A percentile compares a stretch with the other conserved stretches of the same genome.
Evolutionary conservation across 1,140 invertebrate genomes (phyloP).

Genomic region (Parasteatoda tepidariorum): DNA sequence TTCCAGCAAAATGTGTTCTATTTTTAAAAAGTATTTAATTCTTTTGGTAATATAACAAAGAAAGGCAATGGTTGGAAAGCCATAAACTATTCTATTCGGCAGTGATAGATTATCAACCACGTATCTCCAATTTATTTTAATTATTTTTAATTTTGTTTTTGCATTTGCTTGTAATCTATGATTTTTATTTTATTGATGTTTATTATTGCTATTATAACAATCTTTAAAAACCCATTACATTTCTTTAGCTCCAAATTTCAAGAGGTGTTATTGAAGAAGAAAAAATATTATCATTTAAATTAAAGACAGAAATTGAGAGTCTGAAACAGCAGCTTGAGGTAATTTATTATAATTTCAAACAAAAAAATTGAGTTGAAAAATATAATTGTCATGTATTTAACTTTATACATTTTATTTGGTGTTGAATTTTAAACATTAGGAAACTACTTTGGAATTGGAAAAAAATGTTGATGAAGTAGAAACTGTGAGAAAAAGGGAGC

Average conservation of each 20-base stretch:
- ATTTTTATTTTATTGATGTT: no score
- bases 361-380: neutral
- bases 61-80: no score
- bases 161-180: no score
- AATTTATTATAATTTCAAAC: neutral
- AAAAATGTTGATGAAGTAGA: neutral
- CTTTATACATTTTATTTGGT: neutral
- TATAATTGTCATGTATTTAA: neutral
- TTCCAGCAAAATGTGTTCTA: no score
- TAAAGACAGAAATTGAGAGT: conserved; percentile 8
- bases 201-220: no score
- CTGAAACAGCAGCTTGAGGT: conserved; percentile 25
- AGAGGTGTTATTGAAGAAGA: neutral
- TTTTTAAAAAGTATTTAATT: no score
- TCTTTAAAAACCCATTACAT: no score
- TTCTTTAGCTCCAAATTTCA: neutral
- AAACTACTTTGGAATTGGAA: conserved; percentile 12
- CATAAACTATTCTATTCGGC: no score
- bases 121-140: no score
- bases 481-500: conserved; percentile 9
- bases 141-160: no score
- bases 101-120: no score
- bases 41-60: no score
- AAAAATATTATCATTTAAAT: neutral
- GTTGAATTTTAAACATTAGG: neutral